Base-by-base conservation (phyloP, 2,888 invertebrate genomes). In the Lasioglossum oenotherae region DNA sequence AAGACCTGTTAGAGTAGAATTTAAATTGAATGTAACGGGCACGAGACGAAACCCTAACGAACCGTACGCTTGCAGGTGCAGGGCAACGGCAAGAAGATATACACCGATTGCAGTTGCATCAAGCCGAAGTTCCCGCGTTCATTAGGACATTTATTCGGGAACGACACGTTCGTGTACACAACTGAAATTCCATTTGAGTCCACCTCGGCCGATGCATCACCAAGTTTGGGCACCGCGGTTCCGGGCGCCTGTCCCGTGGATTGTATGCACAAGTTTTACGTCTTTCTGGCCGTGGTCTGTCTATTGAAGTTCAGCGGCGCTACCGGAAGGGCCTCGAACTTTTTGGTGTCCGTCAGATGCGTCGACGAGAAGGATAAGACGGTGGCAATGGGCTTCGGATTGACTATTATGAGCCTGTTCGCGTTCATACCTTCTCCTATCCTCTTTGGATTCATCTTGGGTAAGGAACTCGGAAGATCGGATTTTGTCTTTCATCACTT, bases 371-470 rank as follows among this genome's bases (percentile, higher is more conserved):
- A 97, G 93, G 97, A 97, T 92, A 97, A 97, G 93, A 96, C 97
- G 0, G 96, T 97, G 0, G 97, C 97, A 2, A 97, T 97, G 96
- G 97, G 97, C 49, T 96, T 97, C 82, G 96, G 97, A 44, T 95
- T 97, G 88, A 97, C 96, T 93, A 95, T 97, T 90, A 96, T 97
- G 96, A 97, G 97, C 86, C 95, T 97, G 81, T 96, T 97, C 90
- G 97, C 97, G 16, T 97, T 97, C 92, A 97, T 98, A 90, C 98
- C 98, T 0, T 97, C 97, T 74, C 98, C 98, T 0, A 97, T 98
- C 88, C 95, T 98, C 82, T 97, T 97, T 92, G 98, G 98, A 79
- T 97, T 96, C 91, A 96, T 98, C 80, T 96, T 98, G 91, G 97
- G 97, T 96, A 94, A 94, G 78, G 2, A 53, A 16, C 46, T 4